Conservation (phyloP, 2,888 invertebrate genomes). For the Podotricha telesiphe region DNA sequence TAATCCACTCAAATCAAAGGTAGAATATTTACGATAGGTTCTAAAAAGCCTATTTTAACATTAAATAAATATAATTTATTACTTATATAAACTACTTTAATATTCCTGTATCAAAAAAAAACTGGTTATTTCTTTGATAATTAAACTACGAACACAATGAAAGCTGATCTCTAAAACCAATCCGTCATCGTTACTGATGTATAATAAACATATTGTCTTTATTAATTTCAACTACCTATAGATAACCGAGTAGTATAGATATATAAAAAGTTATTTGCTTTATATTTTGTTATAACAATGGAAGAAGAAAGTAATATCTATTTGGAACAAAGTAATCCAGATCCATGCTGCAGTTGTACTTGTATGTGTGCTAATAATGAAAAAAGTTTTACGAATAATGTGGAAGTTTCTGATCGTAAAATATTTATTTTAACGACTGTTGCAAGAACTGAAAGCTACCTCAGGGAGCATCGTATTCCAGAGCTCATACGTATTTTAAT, state of each 20-base stretch:
- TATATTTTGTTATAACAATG: constrained; percentile 33
- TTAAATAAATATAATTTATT: no score
- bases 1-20: no score
- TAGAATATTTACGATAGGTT: no score
- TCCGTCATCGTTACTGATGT: no score
- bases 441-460: constrained; percentile 65
- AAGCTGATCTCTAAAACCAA: no score
- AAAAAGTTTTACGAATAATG: constrained; percentile 41
- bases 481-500: constrained; percentile 69
- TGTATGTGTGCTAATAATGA: constrained; percentile 55
- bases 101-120: no score
- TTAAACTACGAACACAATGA: no score
- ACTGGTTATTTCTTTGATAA: no score
- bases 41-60: no score
- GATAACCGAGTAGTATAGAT: background rate
- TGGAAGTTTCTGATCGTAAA: constrained; percentile 58
- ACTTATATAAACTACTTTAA: no score
- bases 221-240: no score
- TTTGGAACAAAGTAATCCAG: constrained; percentile 20
- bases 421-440: constrained; percentile 57
- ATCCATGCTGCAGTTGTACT: constrained; percentile 53
- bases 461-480: constrained; percentile 68
- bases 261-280: background rate
- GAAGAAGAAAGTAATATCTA: constrained; percentile 47
- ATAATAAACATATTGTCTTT: no score